phyloP scores from a whole-genome alignment of 2,888 invertebrate genomes.

The Drepana falcataria region DNA sequence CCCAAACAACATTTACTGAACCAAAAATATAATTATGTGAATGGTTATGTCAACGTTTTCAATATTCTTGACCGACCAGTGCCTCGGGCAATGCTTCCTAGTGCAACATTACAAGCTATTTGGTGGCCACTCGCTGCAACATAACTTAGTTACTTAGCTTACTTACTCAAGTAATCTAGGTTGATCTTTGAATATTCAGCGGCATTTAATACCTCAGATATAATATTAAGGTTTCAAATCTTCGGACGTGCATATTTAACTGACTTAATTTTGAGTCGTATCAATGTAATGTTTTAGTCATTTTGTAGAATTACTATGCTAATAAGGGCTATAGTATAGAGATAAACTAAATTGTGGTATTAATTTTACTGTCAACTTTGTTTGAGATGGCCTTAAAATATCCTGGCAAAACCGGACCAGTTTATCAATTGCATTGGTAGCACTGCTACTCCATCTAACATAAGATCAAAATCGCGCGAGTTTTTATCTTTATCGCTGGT shows the following conservation, averaged over 20 bases:
- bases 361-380: too few species aligned
- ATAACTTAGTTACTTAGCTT: slow-evolving; percentile 10
- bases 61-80: slow-evolving; percentile 24
- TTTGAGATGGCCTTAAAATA: too few species aligned
- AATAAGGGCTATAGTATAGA: too few species aligned
- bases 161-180: not conserved
- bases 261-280: not conserved
- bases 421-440: too few species aligned
- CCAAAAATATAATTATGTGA: slow-evolving; percentile 4
- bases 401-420: too few species aligned
- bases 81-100: slow-evolving; percentile 26
- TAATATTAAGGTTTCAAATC: not conserved
- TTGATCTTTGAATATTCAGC: slow-evolving; percentile 2
- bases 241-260: not conserved
- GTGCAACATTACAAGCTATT: slow-evolving; percentile 35
- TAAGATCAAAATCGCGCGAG: too few species aligned
- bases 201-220: not conserved
- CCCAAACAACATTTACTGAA: slow-evolving; percentile 2
- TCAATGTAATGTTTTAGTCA: too few species aligned
- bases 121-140: slow-evolving; percentile 22
- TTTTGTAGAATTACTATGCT: too few species aligned
- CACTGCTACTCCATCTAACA: too few species aligned
- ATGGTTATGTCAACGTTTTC: slow-evolving; percentile 17
- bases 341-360: too few species aligned
- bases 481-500: too few species aligned